Base-by-base conservation (phyloP, 37 sponge, comb jelly and placozoan genomes). In the Eunapius fragilis region DNA sequence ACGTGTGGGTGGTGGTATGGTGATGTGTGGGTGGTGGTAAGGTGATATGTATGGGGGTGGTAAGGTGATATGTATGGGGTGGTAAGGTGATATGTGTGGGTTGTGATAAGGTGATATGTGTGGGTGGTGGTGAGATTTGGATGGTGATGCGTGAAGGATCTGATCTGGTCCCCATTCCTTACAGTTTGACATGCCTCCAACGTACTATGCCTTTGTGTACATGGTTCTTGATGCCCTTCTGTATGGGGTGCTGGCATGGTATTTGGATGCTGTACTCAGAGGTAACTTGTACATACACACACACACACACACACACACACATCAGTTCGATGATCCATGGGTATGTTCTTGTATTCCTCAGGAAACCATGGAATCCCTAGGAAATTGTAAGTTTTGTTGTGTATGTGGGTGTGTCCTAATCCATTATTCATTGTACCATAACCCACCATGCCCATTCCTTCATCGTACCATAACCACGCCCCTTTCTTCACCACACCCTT, bases 201-300 rank as follows among this genome's bases (percentile, higher is more conserved):
- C 99, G 35, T 68, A 70, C 6, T 69, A 37, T 31, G 84, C 96
- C n/a, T n/a, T 93, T 14, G 81, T 88, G 13, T 79, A 75, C 86
- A 68, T 99, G 72, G 17, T 94, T 33, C 80, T 70, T 24, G 91
- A 97, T 80, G 90, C 89, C 76, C 24, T 97, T 17, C 71, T 99
- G 25, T 99, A 95, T 76, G 91, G 89, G 2, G 58, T 99, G 28
- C 81, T 99, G 71, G 88, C 94, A 23, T 97, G 98, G 96, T 99
- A 97, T 74, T 75, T 99, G 50, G 98, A 99, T 73, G 92, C 87
- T 81, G 85, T 98, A 6, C 67, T 83, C 34, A 72, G 81, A 37
- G 94, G 96, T 86, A 23, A 45, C n/a, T n/a, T n/a, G n/a, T n/a
- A n/a, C n/a, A n/a, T n/a, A n/a, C n/a, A n/a, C n/a, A n/a, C n/a